These are phyloP conservation scores for Abramis brama DNA, from an alignment of 2,113 vertebrate genomes.

Conservation along the genomic window DNA sequence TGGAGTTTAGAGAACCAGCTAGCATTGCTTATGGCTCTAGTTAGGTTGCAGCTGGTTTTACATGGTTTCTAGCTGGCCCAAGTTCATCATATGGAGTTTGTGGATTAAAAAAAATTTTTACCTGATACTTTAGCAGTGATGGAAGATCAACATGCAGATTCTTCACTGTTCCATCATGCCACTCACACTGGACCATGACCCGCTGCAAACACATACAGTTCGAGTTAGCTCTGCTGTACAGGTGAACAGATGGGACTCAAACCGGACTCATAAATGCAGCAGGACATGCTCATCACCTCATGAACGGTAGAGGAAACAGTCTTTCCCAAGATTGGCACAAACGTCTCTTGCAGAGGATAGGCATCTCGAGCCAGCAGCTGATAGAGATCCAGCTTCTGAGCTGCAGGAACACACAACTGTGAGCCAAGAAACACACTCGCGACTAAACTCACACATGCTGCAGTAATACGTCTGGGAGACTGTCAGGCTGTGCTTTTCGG, in stretches of 20 bases:
- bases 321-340: constrained; percentile 82
- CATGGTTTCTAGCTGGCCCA: background rate
- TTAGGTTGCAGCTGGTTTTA: background rate
- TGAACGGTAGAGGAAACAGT: constrained; percentile 79
- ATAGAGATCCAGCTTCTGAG: constrained; percentile 81
- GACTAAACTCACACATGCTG: background rate
- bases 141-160: constrained; percentile 81
- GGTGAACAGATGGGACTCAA: constrained; percentile 6
- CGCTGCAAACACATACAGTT: constrained; percentile 67
- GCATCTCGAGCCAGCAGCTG: constrained; percentile 81
- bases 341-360: constrained; percentile 76
- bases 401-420: constrained; percentile 62
- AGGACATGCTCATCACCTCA: constrained; percentile 65
- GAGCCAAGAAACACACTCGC: background rate
- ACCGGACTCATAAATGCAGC: background rate
- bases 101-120: background rate
- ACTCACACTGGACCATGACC: constrained; percentile 80
- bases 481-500: background rate
- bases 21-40: background rate
- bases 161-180: constrained; percentile 84
- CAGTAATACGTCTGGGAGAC: background rate
- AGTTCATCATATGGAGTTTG: background rate
- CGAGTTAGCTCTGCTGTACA: background rate
- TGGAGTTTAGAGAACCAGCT: background rate
- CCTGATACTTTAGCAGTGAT: constrained; percentile 80